These are phyloP conservation scores for Telenomus remus DNA, from an alignment of 1,140 invertebrate species.

Conservation along the genomic window DNA sequence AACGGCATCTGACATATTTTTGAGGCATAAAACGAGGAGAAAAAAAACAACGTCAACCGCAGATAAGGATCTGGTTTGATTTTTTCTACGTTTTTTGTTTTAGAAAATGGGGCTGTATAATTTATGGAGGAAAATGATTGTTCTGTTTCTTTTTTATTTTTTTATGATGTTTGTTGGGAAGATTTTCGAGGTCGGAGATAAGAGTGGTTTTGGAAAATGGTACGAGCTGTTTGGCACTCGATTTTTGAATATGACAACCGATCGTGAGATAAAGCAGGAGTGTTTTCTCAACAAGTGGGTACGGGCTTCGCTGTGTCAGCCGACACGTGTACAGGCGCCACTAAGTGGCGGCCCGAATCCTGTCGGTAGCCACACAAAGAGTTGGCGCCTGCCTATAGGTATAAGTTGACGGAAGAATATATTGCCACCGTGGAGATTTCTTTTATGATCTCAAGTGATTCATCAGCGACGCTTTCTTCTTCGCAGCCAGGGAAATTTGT, in stretches of 20 bases:
- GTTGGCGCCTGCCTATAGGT: slow-evolving; percentile 33
- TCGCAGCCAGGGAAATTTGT: neutral
- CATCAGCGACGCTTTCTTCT: slow-evolving; percentile 27
- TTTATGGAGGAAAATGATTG: too few species aligned
- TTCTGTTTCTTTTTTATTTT: too few species aligned
- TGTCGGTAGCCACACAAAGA: slow-evolving; percentile 34
- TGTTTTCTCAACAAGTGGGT: slow-evolving; percentile 21
- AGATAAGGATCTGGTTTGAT: too few species aligned
- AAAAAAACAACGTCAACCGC: too few species aligned
- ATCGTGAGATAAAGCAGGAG: slow-evolving; percentile 16
- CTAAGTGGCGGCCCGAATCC: slow-evolving; percentile 22
- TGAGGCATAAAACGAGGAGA: too few species aligned
- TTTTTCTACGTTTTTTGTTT: too few species aligned
- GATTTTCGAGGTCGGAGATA: too few species aligned
- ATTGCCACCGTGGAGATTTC: slow-evolving; percentile 4
- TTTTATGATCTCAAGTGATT: slow-evolving; percentile 25
- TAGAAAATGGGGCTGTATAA: too few species aligned
- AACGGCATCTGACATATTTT: too few species aligned
- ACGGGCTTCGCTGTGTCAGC: slow-evolving; percentile 9
- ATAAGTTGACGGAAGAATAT: slow-evolving; percentile 25
- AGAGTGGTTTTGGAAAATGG: neutral
- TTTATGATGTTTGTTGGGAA: too few species aligned
- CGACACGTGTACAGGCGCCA: slow-evolving; percentile 34
- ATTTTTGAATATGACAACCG: slow-evolving; percentile 20
- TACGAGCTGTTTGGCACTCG: slow-evolving; percentile 2